Conservation (phyloP, 2,797 vertebrate genomes). For the Pipistrellus pygmaeus region DNA sequence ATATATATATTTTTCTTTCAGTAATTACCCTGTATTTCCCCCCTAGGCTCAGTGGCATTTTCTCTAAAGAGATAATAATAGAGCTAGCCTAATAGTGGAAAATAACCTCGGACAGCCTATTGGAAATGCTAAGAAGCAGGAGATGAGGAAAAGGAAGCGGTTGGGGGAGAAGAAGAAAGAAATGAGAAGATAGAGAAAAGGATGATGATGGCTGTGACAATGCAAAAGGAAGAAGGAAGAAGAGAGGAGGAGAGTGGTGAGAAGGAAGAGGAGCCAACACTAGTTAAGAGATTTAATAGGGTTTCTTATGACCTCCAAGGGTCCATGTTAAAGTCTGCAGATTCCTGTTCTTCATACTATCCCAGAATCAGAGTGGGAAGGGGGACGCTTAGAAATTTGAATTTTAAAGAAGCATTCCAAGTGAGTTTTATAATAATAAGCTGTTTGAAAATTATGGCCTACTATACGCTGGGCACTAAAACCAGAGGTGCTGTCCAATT, state of each 20-base stretch:
- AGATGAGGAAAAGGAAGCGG: not conserved
- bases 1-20: not conserved
- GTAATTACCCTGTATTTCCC: conserved; percentile 60
- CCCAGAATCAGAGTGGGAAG: not conserved
- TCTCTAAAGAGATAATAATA: conserved; percentile 69
- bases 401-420: not conserved
- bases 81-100: conserved; percentile 55
- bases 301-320: not conserved
- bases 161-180: not conserved
- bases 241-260: not conserved
- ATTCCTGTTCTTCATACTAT: not conserved
- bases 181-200: not conserved
- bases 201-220: not conserved
- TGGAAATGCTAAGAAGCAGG: not conserved
- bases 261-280: not conserved
- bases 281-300: not conserved
- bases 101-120: conserved; percentile 60
- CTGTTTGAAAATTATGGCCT: not conserved
- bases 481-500: not conserved
- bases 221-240: not conserved
- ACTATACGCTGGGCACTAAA: not conserved
- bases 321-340: not conserved
- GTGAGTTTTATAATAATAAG: not conserved
- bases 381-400: not conserved
- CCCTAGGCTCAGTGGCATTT: conserved; percentile 69